A percentile compares a stretch with the other conserved stretches of the same genome.
Conservation (phyloP, 2,888 invertebrate species). For the Calameuta pallipes region DNA sequence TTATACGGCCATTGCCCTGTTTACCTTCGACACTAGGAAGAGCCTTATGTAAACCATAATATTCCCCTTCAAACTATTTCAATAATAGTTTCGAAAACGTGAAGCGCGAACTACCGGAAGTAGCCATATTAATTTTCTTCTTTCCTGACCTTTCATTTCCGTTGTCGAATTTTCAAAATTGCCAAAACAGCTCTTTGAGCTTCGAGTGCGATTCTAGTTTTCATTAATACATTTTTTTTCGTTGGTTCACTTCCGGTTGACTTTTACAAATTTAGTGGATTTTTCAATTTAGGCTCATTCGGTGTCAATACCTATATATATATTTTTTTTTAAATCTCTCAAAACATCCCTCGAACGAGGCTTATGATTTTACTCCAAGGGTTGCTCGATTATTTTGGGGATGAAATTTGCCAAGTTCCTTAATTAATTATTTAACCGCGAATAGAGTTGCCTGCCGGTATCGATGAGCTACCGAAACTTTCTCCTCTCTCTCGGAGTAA, state of each 20-base stretch:
- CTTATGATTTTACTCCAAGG: not conserved
- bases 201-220: not conserved
- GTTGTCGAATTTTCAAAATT: not conserved
- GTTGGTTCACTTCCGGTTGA: no score
- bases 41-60: conserved; percentile 22
- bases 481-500: not conserved
- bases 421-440: not conserved
- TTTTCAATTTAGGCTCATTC: not conserved
- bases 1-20: not conserved
- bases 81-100: conserved; percentile 31
- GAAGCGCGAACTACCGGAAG: not conserved
- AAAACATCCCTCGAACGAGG: not conserved
- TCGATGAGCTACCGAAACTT: not conserved
- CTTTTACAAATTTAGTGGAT: not conserved
- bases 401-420: not conserved
- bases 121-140: not conserved
- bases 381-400: not conserved
- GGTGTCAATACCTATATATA: not conserved
- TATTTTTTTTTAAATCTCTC: not conserved
- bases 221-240: not conserved
- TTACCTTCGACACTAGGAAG: conserved; percentile 11
- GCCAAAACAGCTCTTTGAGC: not conserved
- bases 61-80: conserved; percentile 40
- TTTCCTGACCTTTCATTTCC: not conserved
- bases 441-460: not conserved